A percentile compares a stretch with the other conserved stretches of the same genome.
phyloP scores from a whole-genome alignment of 2,113 vertebrate genomes.

The Macrotus californicus region DNA sequence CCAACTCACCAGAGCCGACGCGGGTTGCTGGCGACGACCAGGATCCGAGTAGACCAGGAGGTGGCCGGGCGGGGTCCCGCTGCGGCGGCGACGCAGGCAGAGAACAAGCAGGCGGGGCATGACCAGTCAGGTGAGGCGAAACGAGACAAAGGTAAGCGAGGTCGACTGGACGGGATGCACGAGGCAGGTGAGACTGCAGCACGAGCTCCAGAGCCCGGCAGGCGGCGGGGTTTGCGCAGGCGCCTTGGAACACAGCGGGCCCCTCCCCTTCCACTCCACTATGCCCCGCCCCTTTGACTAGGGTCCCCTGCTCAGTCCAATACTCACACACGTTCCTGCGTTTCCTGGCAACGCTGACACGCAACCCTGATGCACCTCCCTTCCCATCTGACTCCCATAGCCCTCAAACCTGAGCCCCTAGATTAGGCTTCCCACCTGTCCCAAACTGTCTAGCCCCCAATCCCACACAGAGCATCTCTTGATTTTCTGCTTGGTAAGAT shows the following conservation, averaged over 20 bases:
- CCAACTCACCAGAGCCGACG: conserved; percentile 10
- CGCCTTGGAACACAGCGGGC: not conserved
- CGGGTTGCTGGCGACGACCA: not conserved
- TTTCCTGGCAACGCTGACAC: fast-evolving
- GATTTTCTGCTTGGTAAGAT: not conserved
- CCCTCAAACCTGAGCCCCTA: fast-evolving
- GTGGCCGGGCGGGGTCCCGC: not conserved
- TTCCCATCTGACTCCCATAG: fast-evolving
- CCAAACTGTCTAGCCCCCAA: not conserved
- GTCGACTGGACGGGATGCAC: not conserved
- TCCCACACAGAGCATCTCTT: not conserved
- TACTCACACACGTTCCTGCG: fast-evolving
- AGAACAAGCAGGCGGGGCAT: not conserved
- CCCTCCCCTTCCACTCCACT: not conserved
- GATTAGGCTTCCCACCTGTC: not conserved
- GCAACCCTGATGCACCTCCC: fast-evolving
- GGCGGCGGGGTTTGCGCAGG: not conserved
- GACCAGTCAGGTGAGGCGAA: not conserved
- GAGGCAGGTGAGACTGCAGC: fast-evolving
- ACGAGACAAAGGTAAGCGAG: not conserved
- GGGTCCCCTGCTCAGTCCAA: fast-evolving
- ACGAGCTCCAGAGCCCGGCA: fast-evolving
- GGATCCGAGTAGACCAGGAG: not conserved
- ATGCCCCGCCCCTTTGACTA: not conserved
- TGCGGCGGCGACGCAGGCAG: not conserved